Evolutionary conservation across 2,888 invertebrate genomes (phyloP).

Genomic region (Cosmorhoe ocellata): DNA sequence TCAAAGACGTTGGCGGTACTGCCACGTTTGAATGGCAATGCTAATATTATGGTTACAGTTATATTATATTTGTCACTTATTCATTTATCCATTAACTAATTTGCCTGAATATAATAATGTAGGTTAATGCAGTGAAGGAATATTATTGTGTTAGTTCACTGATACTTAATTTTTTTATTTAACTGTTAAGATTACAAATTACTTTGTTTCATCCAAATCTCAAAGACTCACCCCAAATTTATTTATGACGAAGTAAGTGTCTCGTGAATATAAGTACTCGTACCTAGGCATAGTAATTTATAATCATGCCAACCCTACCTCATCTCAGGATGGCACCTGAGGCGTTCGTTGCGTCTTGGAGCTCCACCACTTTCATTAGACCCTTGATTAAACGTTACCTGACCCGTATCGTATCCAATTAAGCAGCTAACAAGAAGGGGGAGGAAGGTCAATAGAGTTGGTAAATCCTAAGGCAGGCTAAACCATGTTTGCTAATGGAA

Average conservation of each 20-base stretch:
- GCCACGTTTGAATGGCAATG: too few relatives aligned
- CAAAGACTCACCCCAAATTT: not conserved
- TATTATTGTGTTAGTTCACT: too few relatives aligned
- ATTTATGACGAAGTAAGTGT: constrained; percentile 1
- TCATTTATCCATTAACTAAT: too few relatives aligned
- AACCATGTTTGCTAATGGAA: constrained; percentile 78
- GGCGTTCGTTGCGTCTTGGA: constrained; percentile 75
- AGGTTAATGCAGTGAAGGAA: too few relatives aligned
- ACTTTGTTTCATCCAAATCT: too few relatives aligned
- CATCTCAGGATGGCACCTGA: constrained; percentile 60
- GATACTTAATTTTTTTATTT: too few relatives aligned
- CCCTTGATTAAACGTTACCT: constrained; percentile 63
- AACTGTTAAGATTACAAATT: too few relatives aligned
- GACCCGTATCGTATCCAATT: constrained; percentile 54
- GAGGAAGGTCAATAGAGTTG: constrained; percentile 48
- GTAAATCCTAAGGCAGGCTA: constrained; percentile 57
- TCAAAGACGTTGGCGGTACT: too few relatives aligned
- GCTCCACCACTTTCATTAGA: constrained; percentile 58
- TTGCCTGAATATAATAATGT: too few relatives aligned
- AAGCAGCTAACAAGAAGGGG: constrained; percentile 39
- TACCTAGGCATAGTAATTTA: constrained; percentile 12
- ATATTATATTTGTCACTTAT: too few relatives aligned
- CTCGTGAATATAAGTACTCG: constrained; percentile 3
- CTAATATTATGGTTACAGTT: too few relatives aligned
- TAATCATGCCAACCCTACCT: constrained; percentile 21